phyloP scores from a whole-genome alignment of 2,797 vertebrate genomes.

The Corythornis leucogaster region DNA sequence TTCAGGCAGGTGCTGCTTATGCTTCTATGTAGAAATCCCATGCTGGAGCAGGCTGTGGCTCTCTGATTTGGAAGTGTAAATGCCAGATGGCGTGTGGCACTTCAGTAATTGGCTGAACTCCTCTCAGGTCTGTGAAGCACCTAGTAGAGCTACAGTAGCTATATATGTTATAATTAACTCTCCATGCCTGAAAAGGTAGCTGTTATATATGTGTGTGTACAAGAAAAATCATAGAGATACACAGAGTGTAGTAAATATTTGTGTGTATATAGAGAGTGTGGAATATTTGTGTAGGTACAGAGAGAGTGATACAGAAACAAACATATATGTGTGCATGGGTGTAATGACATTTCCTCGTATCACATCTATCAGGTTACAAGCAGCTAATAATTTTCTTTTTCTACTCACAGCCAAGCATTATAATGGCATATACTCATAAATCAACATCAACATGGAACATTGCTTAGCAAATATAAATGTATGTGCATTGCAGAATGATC shows the following conservation, averaged over 20 bases:
- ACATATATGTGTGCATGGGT: conserved; percentile 59
- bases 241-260: background rate
- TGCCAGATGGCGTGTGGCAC: background rate
- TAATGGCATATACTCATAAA: conserved; percentile 78
- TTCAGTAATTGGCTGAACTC: background rate
- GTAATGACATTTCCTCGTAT: conserved; percentile 73
- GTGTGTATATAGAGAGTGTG: background rate
- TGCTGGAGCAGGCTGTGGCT: background rate
- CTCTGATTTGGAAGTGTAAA: background rate
- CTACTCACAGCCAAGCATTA: conserved; percentile 72
- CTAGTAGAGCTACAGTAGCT: background rate
- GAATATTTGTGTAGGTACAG: background rate
- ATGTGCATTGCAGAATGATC: conserved; percentile 79
- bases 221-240: background rate
- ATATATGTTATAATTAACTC: background rate
- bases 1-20: background rate
- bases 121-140: background rate
- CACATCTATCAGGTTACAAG: conserved; percentile 78
- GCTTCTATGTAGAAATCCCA: background rate
- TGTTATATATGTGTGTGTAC: background rate
- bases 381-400: conserved; percentile 81
- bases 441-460: conserved; percentile 75
- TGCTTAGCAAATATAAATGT: conserved; percentile 83
- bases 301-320: conserved; percentile 50
- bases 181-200: background rate